Evolutionary conservation across 1,140 invertebrate genomes (phyloP), one percentile per base, ranked within the genome.

Genomic region (Lycorma delicatula): DNA sequence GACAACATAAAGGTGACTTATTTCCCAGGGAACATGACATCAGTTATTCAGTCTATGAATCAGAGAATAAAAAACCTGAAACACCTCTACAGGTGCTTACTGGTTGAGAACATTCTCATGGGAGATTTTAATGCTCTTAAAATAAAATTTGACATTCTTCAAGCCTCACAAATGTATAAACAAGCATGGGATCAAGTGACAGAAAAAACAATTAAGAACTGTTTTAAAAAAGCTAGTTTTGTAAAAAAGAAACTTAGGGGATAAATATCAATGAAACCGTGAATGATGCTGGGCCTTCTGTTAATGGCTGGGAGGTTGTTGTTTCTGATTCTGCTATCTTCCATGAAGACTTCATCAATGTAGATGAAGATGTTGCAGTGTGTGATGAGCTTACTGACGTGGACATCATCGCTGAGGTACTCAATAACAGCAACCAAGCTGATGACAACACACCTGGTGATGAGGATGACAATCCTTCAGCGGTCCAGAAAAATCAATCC

Each of bases 281-380:
- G 29, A 5, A 13, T 3, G 48, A 51, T 23, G 29, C 56, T 18
- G 31, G n/a, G 3, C 56, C 48, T 51, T 13, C 41, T 29, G 48
- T 58, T 27, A 16, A 52, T 23, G 18, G 48, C 47, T 58, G 56
- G 55, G 55, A 56, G 47, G 56, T 52, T 25, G 31, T 58, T 3
- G 48, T 41, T 5, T 2, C 26, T 29, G 31, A 52, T 27, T 48
- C 27, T 6, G n/a, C 56, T 27, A 36, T 58, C 27, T 52, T 26
- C 3, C 52, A 36, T 22, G 56, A 58, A 25, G 56, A 58, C 48
- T 58, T 58, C 22, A 4, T 52, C 29, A 58, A 58, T 41, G 48
- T 58, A 9, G 48, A 58, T 52, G 56, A 58, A 58, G 48, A 58
- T 23, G 56, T 58, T 22, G 56, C 56, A 49, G 54, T 56, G 3